A percentile compares a stretch with the other conserved stretches of the same genome.
These are phyloP conservation scores for Erythrocebus patas DNA, from an alignment of 2,113 vertebrate species.

Conservation along the genomic window DNA sequence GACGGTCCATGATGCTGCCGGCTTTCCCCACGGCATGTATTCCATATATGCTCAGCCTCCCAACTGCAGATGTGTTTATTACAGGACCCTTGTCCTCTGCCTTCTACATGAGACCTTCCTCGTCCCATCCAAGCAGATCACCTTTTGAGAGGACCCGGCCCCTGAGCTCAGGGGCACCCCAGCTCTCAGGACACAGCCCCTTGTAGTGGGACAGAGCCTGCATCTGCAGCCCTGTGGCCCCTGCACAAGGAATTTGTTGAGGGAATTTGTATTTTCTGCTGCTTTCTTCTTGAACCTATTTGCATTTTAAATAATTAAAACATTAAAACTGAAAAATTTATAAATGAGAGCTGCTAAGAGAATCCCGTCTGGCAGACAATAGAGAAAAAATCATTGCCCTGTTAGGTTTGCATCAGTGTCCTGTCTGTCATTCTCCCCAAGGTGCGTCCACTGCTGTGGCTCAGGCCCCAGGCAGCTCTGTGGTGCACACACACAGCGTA, in stretches of 20 bases:
- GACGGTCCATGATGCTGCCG: too few species aligned
- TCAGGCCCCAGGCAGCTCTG: conserved; percentile 51
- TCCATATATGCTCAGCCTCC: not conserved
- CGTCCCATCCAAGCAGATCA: too few species aligned
- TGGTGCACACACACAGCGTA: rapidly evolving
- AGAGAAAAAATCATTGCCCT: conserved; percentile 80
- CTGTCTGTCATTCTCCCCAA: conserved; percentile 84
- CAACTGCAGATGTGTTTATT: not conserved
- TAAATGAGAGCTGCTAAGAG: conserved; percentile 85
- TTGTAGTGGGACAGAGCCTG: not conserved
- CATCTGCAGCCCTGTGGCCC: not conserved
- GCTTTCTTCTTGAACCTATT: conserved; percentile 85
- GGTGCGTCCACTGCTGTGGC: conserved; percentile 77
- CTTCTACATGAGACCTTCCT: too few species aligned
- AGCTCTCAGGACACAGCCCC: not conserved
- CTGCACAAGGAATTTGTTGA: conserved; percentile 77
- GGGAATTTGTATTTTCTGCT: conserved; percentile 83
- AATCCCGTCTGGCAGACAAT: conserved; percentile 83
- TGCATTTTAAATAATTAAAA: conserved; percentile 92
- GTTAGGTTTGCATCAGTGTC: conserved; percentile 79
- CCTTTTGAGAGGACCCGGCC: not conserved
- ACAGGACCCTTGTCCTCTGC: not conserved
- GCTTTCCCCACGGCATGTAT: not conserved
- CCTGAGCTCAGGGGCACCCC: not conserved
- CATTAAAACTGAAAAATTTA: conserved; percentile 90